A percentile compares a stretch with the other conserved stretches of the same genome.
Evolutionary conservation across 2,888 invertebrate genomes (phyloP).

Genomic region (Cryptocephalus moraei): DNA sequence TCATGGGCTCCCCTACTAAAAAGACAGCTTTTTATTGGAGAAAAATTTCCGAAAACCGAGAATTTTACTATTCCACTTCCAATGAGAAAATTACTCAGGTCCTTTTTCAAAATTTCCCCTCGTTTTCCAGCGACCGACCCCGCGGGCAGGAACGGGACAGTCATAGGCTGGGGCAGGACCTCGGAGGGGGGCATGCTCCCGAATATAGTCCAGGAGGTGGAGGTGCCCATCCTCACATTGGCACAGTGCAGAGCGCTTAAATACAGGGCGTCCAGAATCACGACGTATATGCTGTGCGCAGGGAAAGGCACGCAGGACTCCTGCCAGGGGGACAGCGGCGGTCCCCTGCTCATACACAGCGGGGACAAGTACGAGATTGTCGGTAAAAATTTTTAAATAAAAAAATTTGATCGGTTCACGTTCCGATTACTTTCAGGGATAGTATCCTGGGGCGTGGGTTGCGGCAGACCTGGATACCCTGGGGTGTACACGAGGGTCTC

Average conservation of each 20-base stretch:
- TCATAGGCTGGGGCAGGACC: constrained; percentile 80
- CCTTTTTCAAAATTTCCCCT: too few species aligned
- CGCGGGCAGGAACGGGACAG: constrained; percentile 63
- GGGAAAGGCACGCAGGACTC: constrained; percentile 74
- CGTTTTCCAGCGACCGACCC: constrained; percentile 42
- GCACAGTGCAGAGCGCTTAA: constrained; percentile 73
- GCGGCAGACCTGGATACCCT: constrained; percentile 62
- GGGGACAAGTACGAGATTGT: constrained; percentile 71
- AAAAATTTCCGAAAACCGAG: too few species aligned
- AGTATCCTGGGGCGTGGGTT: constrained; percentile 79
- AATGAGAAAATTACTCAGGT: too few species aligned
- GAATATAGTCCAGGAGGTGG: constrained; percentile 70
- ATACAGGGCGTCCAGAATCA: constrained; percentile 73
- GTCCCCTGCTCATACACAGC: constrained; percentile 65
- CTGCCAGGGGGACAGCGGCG: constrained; percentile 84
- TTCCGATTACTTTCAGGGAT: constrained; percentile 47
- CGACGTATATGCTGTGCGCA: constrained; percentile 77
- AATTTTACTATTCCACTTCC: too few species aligned
- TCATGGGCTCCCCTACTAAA: too few species aligned
- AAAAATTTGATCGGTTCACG: too few species aligned
- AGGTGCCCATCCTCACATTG: constrained; percentile 72
- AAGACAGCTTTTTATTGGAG: too few species aligned
- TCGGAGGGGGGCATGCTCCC: constrained; percentile 74
- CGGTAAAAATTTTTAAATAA: constrained; percentile 42
- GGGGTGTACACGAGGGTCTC: constrained; percentile 66